Base-by-base conservation (phyloP, 2,113 vertebrate genomes). In the Monopterus albus region DNA sequence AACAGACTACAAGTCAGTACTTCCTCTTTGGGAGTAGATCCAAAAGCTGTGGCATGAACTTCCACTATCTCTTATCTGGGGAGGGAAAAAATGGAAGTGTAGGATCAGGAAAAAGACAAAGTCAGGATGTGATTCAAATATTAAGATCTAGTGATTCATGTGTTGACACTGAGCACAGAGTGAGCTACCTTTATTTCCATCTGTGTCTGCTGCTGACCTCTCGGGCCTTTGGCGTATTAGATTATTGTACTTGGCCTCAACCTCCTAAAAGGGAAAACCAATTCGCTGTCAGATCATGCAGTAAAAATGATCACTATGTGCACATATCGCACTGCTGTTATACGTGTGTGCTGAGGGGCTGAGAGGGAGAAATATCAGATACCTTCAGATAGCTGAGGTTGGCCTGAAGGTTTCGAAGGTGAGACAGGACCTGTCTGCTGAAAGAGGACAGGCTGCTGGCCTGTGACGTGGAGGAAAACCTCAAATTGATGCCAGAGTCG, bases 201-300 rank as follows among this genome's bases (percentile, higher is more conserved):
- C 94, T 3, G 81, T 79, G 84, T 91, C 92, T 38, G 93, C 87
- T 88, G 93, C 88, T 79, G 94, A 92, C 79, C 92, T 94, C 81
- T 93, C 90, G 82, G 95, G 92, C 93, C 93, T 95, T 92, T 95
- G 95, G 87, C 92, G 94, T 81, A 95, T 93, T 74, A 94, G 74
- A 91, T 81, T 91, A 82, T 93, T 91, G 77, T 98, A 98, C 89
- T 94, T 95, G 79, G 94, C 94, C 85, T 99, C 97, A 29, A 98
- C 92, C 78, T 96, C 96, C 97, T 98, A 89, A 23, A 84, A 81
- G 36, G 57, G 20, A 76, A 75, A 56, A 62, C 57, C 25, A 33
- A 56, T 12, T 46, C 12, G 35, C 6, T 5, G 45, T 64, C 14
- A 73, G 36, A 35, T 20, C 35, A 29, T 5, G 7, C 20, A n/a